Evolutionary conservation across 2,797 vertebrate genomes (phyloP).

Genomic region (Eulemur rubriventer): DNA sequence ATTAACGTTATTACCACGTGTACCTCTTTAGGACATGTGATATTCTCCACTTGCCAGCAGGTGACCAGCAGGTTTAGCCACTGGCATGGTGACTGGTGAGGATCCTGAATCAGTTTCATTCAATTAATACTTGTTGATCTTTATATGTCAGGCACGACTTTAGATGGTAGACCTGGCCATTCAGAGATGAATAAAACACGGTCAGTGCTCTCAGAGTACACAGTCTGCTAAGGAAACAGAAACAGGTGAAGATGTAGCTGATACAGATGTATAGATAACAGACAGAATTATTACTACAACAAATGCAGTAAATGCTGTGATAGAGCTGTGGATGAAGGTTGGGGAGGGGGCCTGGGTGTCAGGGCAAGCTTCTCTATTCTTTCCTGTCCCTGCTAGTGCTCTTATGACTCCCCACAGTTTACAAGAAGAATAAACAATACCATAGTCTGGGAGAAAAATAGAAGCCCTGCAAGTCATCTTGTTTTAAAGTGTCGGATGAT

Average conservation of each 20-base stretch:
- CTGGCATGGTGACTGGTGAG: not conserved
- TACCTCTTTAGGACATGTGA: not conserved
- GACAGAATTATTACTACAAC: not conserved
- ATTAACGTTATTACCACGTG: not conserved
- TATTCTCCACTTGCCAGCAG: not conserved
- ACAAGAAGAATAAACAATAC: not conserved
- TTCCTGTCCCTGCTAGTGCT: not conserved
- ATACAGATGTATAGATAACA: not conserved
- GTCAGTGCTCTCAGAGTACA: not conserved
- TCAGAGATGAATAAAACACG: not conserved
- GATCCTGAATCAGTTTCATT: not conserved
- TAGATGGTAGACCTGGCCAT: not conserved
- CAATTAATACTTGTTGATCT: not conserved
- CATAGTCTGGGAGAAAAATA: not conserved
- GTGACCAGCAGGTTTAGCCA: rapidly evolving
- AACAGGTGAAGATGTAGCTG: too few species aligned
- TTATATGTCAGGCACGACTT: not conserved
- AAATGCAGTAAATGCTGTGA: not conserved
- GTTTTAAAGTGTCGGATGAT: not conserved
- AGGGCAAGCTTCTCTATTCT: not conserved
- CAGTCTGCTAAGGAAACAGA: not conserved
- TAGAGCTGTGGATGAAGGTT: not conserved
- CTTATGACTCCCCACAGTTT: not conserved
- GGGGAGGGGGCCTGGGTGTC: not conserved
- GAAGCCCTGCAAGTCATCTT: not conserved